A percentile compares a stretch with the other conserved stretches of the same genome.
Evolutionary conservation across 2,797 vertebrate genomes (phyloP).

Genomic region (Lepus townsendii): DNA sequence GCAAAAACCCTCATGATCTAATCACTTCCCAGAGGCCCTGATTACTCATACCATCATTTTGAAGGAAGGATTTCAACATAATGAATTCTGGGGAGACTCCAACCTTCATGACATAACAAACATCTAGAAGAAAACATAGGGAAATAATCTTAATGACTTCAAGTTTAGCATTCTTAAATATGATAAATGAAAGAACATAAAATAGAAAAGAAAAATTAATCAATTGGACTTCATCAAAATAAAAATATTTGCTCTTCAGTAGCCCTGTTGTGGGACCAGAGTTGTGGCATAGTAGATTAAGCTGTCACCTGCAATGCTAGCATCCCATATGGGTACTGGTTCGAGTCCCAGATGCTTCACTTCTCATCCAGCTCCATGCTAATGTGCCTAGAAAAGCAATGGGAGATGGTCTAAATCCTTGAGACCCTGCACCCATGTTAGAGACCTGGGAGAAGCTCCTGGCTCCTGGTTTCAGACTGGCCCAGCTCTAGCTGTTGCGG

Average conservation of each 20-base stretch:
- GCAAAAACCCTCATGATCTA: background rate
- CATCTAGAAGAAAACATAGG: background rate
- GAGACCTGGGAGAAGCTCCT: no score
- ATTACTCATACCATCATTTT: background rate
- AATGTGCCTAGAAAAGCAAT: no score
- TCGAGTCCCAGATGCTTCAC: no score
- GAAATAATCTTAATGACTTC: slow-evolving; percentile 20
- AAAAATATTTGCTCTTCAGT: slow-evolving; percentile 50
- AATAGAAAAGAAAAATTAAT: slow-evolving; percentile 44
- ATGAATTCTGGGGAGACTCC: background rate
- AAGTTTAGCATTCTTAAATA: slow-evolving; percentile 28
- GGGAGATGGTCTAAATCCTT: no score
- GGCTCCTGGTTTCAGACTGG: no score
- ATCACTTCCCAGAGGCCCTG: background rate
- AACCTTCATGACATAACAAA: background rate
- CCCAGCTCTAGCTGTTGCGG: no score
- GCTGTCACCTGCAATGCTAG: no score
- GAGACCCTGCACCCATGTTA: no score
- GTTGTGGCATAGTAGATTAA: no score
- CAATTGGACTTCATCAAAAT: slow-evolving; percentile 19
- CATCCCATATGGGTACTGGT: no score
- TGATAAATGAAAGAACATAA: slow-evolving; percentile 7
- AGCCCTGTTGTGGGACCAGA: background rate
- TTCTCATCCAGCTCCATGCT: no score
- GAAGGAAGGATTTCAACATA: background rate